phyloP scores from a whole-genome alignment of 1,140 invertebrate species.

The Drosophila littoralis region DNA sequence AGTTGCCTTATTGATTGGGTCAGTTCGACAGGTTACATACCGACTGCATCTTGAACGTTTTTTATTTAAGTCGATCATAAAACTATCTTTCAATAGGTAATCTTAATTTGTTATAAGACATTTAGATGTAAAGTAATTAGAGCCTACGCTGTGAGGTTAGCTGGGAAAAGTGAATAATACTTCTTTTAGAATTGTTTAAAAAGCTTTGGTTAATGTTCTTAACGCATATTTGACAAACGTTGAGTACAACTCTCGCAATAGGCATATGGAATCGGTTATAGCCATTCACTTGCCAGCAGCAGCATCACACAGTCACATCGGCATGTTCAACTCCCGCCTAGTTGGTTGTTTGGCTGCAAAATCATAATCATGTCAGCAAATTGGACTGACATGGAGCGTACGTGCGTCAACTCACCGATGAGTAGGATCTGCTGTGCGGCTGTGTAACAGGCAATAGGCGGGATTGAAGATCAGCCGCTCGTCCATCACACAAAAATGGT shows the following conservation, averaged over 20 bases:
- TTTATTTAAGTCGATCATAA: too few species aligned
- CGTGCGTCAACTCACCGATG: slow-evolving; percentile 77
- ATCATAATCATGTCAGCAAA: slow-evolving; percentile 83
- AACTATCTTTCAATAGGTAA: too few species aligned
- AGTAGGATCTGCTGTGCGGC: slow-evolving; percentile 64
- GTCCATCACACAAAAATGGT: slow-evolving; percentile 35
- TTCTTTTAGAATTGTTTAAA: not conserved
- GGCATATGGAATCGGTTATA: slow-evolving; percentile 40
- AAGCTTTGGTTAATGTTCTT: not conserved
- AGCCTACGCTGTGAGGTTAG: too few species aligned
- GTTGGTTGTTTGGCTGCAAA: slow-evolving; percentile 55
- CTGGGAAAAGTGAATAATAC: too few species aligned
- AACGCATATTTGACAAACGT: slow-evolving; percentile 9
- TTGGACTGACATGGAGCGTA: slow-evolving; percentile 79
- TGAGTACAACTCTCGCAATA: slow-evolving; percentile 32
- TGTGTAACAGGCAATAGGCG: slow-evolving; percentile 17
- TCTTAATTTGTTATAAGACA: too few species aligned
- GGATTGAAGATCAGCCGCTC: slow-evolving; percentile 45
- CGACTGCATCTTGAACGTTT: too few species aligned
- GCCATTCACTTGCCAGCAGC: slow-evolving; percentile 66
- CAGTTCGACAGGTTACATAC: too few species aligned
- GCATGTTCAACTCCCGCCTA: slow-evolving; percentile 52
- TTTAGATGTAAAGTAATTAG: too few species aligned
- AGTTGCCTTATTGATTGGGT: too few species aligned
- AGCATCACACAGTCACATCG: slow-evolving; percentile 34